These are phyloP conservation scores for Cygnus buccinator DNA, from an alignment of 2,113 vertebrate genomes.

Conservation along the genomic window DNA sequence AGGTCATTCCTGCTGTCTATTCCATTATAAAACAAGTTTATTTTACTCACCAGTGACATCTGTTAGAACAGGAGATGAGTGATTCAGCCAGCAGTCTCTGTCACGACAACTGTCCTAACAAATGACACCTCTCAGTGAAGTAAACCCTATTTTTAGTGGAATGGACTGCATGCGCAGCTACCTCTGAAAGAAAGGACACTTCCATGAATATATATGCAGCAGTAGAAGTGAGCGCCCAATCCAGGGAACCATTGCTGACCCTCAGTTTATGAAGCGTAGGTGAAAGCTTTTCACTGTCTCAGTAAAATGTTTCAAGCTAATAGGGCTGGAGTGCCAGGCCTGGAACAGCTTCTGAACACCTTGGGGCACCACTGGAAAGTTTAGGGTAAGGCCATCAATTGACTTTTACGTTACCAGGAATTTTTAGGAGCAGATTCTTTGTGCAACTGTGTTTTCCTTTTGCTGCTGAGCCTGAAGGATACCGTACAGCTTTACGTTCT, in stretches of 20 bases:
- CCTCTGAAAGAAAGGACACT: background rate
- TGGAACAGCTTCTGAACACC: background rate
- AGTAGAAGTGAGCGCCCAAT: background rate
- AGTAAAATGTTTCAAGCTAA: background rate
- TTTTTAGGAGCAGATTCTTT: background rate
- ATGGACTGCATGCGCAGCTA: background rate
- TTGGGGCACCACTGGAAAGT: background rate
- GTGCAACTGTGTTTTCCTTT: background rate
- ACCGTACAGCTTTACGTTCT: background rate
- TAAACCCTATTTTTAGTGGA: background rate
- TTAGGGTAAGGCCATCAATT: background rate
- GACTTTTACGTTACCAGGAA: background rate
- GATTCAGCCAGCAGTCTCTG: background rate
- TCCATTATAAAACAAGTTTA: background rate
- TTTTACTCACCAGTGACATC: background rate
- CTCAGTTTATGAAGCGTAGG: background rate
- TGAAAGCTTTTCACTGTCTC: background rate
- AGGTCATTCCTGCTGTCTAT: background rate
- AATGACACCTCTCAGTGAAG: background rate
- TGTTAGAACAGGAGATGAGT: background rate
- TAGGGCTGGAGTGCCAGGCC: background rate
- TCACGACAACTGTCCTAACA: background rate
- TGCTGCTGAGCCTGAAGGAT: background rate
- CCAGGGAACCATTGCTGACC: background rate
- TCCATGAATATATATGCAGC: background rate